A percentile compares a stretch with the other conserved stretches of the same genome.
Conservation (phyloP, 1,140 invertebrate genomes). For the Listronotus bonariensis region DNA sequence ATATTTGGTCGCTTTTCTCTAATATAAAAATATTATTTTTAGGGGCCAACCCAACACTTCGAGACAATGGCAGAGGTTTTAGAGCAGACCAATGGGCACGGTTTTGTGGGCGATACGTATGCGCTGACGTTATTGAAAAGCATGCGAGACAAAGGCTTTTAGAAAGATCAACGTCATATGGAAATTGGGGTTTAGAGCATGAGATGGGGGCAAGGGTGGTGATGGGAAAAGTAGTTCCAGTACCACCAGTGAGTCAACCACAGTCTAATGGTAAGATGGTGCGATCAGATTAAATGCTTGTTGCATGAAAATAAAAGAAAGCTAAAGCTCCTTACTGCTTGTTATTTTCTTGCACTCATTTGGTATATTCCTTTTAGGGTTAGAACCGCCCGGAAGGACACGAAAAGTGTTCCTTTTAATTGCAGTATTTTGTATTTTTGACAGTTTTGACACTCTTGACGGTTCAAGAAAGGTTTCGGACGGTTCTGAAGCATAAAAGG, state of each 20-base stretch:
- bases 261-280: conserved; percentile 44
- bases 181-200: conserved; percentile 64
- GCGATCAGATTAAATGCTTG: too few relatives aligned
- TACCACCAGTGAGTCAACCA: conserved; percentile 44
- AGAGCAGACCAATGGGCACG: conserved; percentile 79
- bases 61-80: conserved; percentile 72
- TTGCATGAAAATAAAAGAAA: too few relatives aligned
- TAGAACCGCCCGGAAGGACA: too few relatives aligned
- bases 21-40: conserved; percentile 32
- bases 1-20: too few relatives aligned
- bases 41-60: conserved; percentile 75
- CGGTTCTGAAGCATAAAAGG: too few relatives aligned
- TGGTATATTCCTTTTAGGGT: too few relatives aligned
- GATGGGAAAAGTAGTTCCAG: conserved; percentile 58
- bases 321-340: too few relatives aligned
- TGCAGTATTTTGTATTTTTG: too few relatives aligned
- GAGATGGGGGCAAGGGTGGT: conserved; percentile 59
- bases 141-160: conserved; percentile 64
- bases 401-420: too few relatives aligned
- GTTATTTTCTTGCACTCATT: too few relatives aligned
- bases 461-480: too few relatives aligned
- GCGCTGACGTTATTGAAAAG: conserved; percentile 75
- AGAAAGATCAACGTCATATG: conserved; percentile 62
- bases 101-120: conserved; percentile 75
- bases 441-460: too few relatives aligned